Conservation (phyloP, 2,888 invertebrate genomes). For the Drosophila picticornis region DNA sequence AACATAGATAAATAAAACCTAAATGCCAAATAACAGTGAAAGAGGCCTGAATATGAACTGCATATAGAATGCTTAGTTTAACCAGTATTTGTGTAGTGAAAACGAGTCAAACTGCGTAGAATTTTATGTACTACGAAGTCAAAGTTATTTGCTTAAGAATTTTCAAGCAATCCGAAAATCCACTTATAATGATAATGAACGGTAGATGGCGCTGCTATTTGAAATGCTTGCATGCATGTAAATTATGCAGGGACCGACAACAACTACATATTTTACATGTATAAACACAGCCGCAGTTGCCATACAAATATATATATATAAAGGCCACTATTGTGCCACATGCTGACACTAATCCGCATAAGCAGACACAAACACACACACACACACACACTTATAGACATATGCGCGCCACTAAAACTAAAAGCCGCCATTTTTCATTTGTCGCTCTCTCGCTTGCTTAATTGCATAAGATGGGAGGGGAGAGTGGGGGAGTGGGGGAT, state of each 20-base stretch:
- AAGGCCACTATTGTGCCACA: constrained; percentile 28
- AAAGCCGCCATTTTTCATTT: constrained; percentile 71
- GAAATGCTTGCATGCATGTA: constrained; percentile 3
- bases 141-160: not conserved
- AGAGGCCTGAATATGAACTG: not conserved
- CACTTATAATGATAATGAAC: not conserved
- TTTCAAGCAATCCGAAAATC: not conserved
- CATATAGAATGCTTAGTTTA: not conserved
- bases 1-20: rapidly evolving
- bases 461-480: constrained; percentile 59
- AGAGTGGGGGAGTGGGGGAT: not conserved
- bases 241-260: constrained; percentile 36
- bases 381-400: constrained; percentile 7
- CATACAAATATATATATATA: constrained; percentile 27
- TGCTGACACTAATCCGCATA: constrained; percentile 52
- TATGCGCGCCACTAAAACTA: constrained; percentile 41
- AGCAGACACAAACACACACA: constrained; percentile 26
- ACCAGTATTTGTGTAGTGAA: not conserved
- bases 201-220: constrained; percentile 32
- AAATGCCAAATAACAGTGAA: not conserved
- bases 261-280: constrained; percentile 22
- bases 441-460: constrained; percentile 62
- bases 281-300: constrained; percentile 44
- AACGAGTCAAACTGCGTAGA: no score
- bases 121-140: not conserved